phyloP scores from a whole-genome alignment of 1,140 invertebrate species.

The Lucilia sericata region DNA sequence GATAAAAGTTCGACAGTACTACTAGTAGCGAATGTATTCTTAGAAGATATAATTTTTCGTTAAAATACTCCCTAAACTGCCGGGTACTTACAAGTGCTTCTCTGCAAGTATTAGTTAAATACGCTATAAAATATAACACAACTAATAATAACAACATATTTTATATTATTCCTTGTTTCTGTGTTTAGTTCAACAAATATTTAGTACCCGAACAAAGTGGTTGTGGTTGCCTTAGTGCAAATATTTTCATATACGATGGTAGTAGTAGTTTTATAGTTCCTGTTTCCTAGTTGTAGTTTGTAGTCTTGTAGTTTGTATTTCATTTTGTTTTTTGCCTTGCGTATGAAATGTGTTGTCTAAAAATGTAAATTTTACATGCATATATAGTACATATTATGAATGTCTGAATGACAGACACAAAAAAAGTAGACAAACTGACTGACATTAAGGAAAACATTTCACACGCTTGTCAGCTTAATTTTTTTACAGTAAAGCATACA shows the following conservation, averaged over 20 bases:
- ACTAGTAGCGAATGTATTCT: no score
- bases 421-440: neutral
- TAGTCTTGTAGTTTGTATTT: neutral
- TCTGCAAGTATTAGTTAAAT: neutral
- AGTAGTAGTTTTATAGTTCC: no score
- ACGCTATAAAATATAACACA: neutral
- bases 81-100: neutral
- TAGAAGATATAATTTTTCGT: no score
- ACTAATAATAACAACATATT: neutral
- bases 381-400: no score
- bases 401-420: neutral
- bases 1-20: no score
- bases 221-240: neutral
- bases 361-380: neutral
- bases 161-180: neutral
- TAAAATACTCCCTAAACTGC: neutral
- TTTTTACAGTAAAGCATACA: neutral
- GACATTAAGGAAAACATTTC: conserved; percentile 18
- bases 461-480: conserved; percentile 26
- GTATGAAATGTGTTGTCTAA: neutral
- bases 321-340: neutral
- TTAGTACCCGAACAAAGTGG: neutral
- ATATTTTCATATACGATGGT: no score
- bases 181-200: neutral
- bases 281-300: no score